phyloP scores from a whole-genome alignment of 2,113 vertebrate genomes.

The Indicator maculatus region DNA sequence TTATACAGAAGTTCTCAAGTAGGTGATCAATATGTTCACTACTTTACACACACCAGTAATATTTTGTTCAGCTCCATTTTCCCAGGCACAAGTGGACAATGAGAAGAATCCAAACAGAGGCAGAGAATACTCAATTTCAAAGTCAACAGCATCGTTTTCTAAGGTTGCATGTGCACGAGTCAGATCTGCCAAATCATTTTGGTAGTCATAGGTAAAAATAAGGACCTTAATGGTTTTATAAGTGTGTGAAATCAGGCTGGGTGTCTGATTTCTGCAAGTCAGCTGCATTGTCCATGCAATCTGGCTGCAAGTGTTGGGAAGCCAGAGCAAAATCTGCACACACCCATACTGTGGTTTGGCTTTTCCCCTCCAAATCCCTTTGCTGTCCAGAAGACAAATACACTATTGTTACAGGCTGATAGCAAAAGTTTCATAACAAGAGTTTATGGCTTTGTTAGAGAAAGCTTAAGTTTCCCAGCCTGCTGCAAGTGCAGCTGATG shows the following conservation, averaged over 20 bases:
- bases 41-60: neutral
- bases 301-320: neutral
- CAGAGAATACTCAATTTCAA: neutral
- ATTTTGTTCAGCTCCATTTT: neutral
- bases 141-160: neutral
- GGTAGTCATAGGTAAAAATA: neutral
- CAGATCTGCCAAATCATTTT: neutral
- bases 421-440: neutral
- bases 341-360: neutral
- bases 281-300: neutral
- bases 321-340: accelerated
- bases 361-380: neutral
- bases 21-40: neutral
- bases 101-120: accelerated
- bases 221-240: neutral
- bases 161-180: accelerated
- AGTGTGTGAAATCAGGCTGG: neutral
- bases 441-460: neutral
- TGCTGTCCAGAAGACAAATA: neutral
- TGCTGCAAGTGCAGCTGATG: neutral
- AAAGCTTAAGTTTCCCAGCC: neutral
- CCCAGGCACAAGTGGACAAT: neutral
- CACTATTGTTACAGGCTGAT: neutral
- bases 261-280: neutral
- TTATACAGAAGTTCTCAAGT: neutral